Conservation (phyloP, 2,797 vertebrate species). For the Pteronotus mesoamericanus region DNA sequence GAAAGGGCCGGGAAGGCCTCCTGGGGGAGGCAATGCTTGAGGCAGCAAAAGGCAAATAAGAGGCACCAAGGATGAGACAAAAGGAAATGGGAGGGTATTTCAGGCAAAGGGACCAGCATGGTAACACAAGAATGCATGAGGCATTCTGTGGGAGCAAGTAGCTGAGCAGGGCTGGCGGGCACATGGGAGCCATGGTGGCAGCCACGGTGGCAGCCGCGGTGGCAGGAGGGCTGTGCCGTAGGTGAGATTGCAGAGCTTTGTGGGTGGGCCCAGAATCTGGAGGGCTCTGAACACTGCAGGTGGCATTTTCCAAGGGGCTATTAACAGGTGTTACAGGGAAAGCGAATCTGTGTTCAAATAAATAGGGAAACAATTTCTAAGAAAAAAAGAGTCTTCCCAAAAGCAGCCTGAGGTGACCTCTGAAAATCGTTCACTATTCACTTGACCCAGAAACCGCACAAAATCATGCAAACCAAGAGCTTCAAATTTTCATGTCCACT, state of each 20-base stretch:
- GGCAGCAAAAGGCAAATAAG: not conserved
- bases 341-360: not conserved
- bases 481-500: not conserved
- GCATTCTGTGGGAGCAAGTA: not conserved
- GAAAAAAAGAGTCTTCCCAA: not conserved
- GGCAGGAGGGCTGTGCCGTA: fast-evolving
- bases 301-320: not conserved
- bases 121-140: not conserved
- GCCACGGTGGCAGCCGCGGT: not conserved
- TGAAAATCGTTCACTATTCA: not conserved
- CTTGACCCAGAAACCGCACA: not conserved
- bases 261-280: not conserved
- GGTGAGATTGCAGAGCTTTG: not conserved
- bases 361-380: not conserved
- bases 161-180: too few species aligned
- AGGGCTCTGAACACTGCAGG: not conserved
- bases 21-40: not conserved
- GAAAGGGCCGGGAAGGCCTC: not conserved
- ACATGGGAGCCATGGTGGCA: fast-evolving
- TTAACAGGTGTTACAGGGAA: not conserved
- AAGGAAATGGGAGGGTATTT: not conserved
- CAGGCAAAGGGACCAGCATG: not conserved
- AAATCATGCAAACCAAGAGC: not conserved
- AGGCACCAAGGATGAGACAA: not conserved
- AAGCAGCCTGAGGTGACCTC: not conserved